Evolutionary conservation across 1,140 invertebrate genomes (phyloP).

Genomic region (Drosophila guanche): DNA sequence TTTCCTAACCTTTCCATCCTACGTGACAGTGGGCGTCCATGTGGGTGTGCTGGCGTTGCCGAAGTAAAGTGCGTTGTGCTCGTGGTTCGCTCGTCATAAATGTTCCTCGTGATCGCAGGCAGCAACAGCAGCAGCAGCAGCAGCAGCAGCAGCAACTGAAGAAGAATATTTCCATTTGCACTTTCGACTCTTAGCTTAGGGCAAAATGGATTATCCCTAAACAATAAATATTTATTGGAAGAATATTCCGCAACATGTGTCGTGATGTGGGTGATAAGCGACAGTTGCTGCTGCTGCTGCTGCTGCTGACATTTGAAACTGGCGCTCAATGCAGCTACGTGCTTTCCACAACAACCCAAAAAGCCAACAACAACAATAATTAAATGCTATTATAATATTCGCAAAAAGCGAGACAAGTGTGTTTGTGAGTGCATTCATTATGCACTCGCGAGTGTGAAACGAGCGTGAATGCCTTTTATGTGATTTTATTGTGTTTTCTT

Average conservation of each 20-base stretch:
- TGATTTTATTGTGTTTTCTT: constrained; percentile 62
- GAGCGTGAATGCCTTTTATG: constrained; percentile 69
- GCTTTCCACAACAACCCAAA: constrained; percentile 11
- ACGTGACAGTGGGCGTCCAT: constrained; percentile 6
- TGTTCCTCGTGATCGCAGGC: constrained; percentile 53
- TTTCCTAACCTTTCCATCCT: constrained; percentile 37
- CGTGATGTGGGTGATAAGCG: constrained; percentile 11
- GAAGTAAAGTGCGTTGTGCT: constrained; percentile 29
- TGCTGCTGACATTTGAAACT: constrained; percentile 22
- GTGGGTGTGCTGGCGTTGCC: constrained; percentile 11
- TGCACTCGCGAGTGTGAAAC: constrained; percentile 38
- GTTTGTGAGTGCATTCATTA: constrained; percentile 53
- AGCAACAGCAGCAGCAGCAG: constrained; percentile 3
- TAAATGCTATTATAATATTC: constrained; percentile 21
- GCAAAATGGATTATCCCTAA: constrained; percentile 27
- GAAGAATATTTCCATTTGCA: constrained; percentile 42
- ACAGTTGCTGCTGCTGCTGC: constrained; percentile 5
- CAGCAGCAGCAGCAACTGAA: too few species aligned
- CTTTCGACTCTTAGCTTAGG: constrained; percentile 47
- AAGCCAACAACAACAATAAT: neutral
- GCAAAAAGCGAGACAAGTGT: constrained; percentile 26
- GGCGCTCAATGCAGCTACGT: constrained; percentile 27
- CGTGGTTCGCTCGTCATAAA: constrained; percentile 13
- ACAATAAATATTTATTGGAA: neutral
- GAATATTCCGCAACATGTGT: neutral